Base-by-base conservation (phyloP, 2,888 invertebrate species). In the Tolmerus cingulatus region DNA sequence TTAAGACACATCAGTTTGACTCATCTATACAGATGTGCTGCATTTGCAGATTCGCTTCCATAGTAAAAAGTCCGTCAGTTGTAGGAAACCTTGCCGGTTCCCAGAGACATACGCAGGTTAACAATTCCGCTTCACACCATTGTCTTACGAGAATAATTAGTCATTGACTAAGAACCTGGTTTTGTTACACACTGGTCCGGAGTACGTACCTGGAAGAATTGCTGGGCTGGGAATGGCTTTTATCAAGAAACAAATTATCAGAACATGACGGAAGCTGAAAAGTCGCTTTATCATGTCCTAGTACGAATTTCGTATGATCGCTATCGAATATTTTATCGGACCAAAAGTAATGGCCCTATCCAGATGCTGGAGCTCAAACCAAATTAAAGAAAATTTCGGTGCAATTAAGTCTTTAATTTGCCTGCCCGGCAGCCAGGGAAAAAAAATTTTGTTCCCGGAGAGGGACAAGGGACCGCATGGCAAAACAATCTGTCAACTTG, bases 111-210 rank as follows among this genome's bases (percentile, higher is more conserved):
- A 66, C 12, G 66, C 19, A 66, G 9, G 9, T 66, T 79, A 79
- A 79, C 79, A 79, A 79, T 79, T 7, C 34, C n/a, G 51, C 1
- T 87, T 87, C 87, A 79, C 87, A 87, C 86, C 86, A 87, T 87
- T 87, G 87, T 87, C 82, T 86, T 81, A 51, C 77, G 87, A 81
- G 87, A 86, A 87, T 87, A 87, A 87, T 87, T 87, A 87, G 81
- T 79, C 74, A 87, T 86, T 87, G 81, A 87, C 79, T 79, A 51
- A 23, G 51, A 79, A 51, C n/a, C 51, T 30, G 14, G 27, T 30
- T 27, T 46, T 51, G 51, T 46, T 51, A 30, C 51, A 79, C n/a
- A 5, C 8, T 78, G 5, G 27, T 19, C 16, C 30, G 30, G 5
- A 51, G 23, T 19, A 30, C 30, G 3, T 30, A 30, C 79, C 51